Base-by-base conservation (phyloP, 1,140 invertebrate species). In the Chelonus insularis region DNA sequence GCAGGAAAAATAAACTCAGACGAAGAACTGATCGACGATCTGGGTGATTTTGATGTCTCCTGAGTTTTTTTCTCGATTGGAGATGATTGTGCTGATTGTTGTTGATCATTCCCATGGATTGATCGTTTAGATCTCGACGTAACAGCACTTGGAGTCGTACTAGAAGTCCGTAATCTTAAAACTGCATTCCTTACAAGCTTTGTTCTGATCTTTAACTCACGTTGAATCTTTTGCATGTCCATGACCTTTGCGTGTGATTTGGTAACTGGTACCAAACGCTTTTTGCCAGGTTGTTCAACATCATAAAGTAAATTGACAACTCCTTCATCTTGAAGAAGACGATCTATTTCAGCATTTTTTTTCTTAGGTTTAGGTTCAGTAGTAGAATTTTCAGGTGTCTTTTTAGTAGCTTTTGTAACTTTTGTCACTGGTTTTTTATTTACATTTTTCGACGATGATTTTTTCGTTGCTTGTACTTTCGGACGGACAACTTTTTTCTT, bases 261-360 rank as follows among this genome's bases (percentile, higher is more conserved):
- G 0, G 83, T 83, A 3, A 84, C 77, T 1, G 82, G 82, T 34
- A 83, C 71, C 7, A 83, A 63, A 32, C 78, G 74, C 37, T 76
- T 79, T 8, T 76, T 73, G 11, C 83, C 83, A 8, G 82, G 83
- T 57, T 86, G 85, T 67, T 89, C 86, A 1, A 92, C 83, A 16
- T 91, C 88, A 68, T 92, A 91, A 11, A 94, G 80, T 84, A 94
- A 89, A 76, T 93, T 93, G 1, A 92, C 89, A 1, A 91, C 90
- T 1, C 92, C 92, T 74, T 94, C 92, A 75, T 93, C 92, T 76
- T 90, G 90, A 60, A 94, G 78, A 37, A 94, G 73, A 61, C 84
- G 86, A 68, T 92, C 90, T 41, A 93, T 84, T 82, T 94, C 92
- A 41, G 85, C 84, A 25, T 85, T 78, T 59, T 87, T 86, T 63